Evolutionary conservation across 2,888 invertebrate species (phyloP).

Genomic region (Diaprepes abbreviatus): DNA sequence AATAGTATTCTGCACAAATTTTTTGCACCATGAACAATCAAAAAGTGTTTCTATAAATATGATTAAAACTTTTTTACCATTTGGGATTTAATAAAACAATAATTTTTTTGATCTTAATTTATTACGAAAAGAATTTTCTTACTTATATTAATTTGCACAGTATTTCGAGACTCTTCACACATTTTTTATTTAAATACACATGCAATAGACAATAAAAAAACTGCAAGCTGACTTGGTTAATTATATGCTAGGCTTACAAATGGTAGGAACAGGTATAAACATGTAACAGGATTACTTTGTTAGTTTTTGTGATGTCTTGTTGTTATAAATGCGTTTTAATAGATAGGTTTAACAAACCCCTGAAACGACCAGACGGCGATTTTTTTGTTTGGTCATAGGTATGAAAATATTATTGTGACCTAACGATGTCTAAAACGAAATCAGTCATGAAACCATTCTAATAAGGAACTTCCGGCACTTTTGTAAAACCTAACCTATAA

Average conservation of each 20-base stretch:
- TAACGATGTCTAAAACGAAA: too few relatives aligned
- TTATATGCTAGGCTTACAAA: conserved; percentile 14
- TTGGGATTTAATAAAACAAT: not conserved
- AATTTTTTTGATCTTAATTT: conserved; percentile 15
- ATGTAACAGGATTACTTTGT: too few relatives aligned
- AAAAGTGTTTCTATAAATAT: too few relatives aligned
- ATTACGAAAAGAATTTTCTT: conserved; percentile 24
- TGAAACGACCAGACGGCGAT: too few relatives aligned
- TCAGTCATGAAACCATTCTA: not conserved
- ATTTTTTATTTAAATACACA: not conserved
- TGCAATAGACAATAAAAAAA: conserved; percentile 13
- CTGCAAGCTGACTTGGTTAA: not conserved
- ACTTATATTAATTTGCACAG: conserved; percentile 6
- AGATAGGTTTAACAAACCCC: too few relatives aligned
- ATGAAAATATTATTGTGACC: too few relatives aligned
- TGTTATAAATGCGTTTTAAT: not conserved
- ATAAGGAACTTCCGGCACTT: not conserved
- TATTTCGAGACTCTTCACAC: conserved; percentile 15
- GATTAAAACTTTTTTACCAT: too few relatives aligned
- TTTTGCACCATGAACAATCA: too few relatives aligned
- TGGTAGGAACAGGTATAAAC: too few relatives aligned
- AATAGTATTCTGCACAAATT: too few relatives aligned
- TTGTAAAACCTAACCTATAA: conserved; percentile 7
- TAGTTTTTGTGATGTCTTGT: not conserved
- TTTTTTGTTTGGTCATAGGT: too few relatives aligned